A percentile compares a stretch with the other conserved stretches of the same genome.
These are phyloP conservation scores for Tubiluchus corallicola DNA, from an alignment of 2,888 invertebrate species.

Conservation along the genomic window DNA sequence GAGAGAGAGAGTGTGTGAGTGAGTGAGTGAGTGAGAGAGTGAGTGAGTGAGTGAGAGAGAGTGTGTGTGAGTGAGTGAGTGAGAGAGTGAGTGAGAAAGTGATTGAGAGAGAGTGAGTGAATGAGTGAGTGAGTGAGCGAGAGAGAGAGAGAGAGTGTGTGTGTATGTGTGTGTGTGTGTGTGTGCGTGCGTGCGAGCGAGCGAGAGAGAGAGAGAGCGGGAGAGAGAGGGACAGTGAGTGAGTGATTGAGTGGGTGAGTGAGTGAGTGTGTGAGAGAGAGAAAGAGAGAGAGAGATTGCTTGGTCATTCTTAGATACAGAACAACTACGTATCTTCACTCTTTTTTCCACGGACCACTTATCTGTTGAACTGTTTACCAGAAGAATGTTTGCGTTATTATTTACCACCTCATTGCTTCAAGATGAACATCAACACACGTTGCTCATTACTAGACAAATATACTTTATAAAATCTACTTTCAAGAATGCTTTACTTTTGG, in stretches of 20 bases:
- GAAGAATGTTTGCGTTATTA: too few relatives aligned
- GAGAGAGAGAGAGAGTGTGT: background rate
- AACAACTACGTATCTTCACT: too few relatives aligned
- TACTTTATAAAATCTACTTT: too few relatives aligned
- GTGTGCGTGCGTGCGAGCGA: background rate
- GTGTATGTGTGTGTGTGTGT: constrained; percentile 3
- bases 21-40: background rate
- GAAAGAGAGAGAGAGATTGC: too few relatives aligned
- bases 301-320: too few relatives aligned
- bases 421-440: too few relatives aligned
- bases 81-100: background rate
- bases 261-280: background rate
- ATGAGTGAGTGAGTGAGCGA: background rate
- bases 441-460: too few relatives aligned
- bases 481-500: too few relatives aligned
- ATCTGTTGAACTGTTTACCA: too few relatives aligned
- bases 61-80: background rate
- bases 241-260: background rate
- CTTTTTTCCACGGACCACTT: too few relatives aligned
- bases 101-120: background rate
- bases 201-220: background rate
- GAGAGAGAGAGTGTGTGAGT: background rate
- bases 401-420: too few relatives aligned
- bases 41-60: background rate
- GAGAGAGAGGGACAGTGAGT: background rate